Conservation (phyloP, 2,113 vertebrate genomes). For the Rattus norvegicus region DNA sequence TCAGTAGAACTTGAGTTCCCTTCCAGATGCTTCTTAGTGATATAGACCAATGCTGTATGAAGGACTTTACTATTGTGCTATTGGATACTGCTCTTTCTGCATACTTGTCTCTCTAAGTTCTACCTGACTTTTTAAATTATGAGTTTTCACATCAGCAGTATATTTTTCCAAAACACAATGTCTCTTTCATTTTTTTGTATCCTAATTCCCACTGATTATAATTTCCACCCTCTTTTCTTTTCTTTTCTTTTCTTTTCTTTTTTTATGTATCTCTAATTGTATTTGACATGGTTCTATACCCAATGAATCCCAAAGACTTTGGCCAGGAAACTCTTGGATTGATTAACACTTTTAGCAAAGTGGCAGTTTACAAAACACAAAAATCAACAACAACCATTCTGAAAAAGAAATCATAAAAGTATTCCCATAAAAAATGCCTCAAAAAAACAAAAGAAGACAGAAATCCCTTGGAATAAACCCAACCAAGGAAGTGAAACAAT, state of each 20-base stretch:
- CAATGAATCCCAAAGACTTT: background rate
- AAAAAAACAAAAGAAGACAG: background rate
- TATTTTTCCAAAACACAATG: slow-evolving; percentile 76
- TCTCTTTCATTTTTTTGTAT: slow-evolving; percentile 58
- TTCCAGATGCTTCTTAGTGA: slow-evolving; percentile 60
- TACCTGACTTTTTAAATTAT: slow-evolving; percentile 81
- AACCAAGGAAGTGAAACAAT: background rate
- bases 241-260: no score
- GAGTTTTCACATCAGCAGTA: slow-evolving; percentile 76
- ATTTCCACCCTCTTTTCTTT: slow-evolving; percentile 83
- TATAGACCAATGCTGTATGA: slow-evolving; percentile 33
- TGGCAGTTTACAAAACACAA: background rate
- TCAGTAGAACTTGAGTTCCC: slow-evolving; percentile 56
- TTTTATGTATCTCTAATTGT: background rate
- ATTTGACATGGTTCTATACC: background rate
- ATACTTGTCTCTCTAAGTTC: slow-evolving; percentile 70
- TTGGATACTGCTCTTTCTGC: slow-evolving; percentile 66
- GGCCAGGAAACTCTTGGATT: background rate
- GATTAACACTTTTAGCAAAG: background rate
- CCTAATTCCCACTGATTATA: slow-evolving; percentile 31
- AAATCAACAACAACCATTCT: background rate
- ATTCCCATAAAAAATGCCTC: background rate
- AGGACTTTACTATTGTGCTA: slow-evolving; percentile 68
- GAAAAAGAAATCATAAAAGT: background rate
- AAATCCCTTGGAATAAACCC: background rate